Evolutionary conservation across 2,888 invertebrate genomes (phyloP).

Genomic region (Sinhomidia bicolor): DNA sequence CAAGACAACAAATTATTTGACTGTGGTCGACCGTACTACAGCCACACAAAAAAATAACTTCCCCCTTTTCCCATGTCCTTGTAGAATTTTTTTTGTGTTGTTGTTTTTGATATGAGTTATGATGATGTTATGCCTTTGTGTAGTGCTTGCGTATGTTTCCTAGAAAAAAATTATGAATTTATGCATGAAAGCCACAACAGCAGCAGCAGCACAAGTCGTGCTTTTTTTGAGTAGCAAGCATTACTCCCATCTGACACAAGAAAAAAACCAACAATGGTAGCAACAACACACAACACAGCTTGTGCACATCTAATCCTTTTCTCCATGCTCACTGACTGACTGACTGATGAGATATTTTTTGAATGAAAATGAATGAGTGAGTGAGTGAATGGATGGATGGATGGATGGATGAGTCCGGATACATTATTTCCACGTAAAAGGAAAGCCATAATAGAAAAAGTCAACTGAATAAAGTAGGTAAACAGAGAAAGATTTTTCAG

Average conservation of each 20-base stretch:
- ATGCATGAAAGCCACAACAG: constrained; percentile 69
- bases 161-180: constrained; percentile 64
- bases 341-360: constrained; percentile 59
- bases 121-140: constrained; percentile 35
- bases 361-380: constrained; percentile 44
- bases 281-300: constrained; percentile 36
- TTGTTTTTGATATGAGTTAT: constrained; percentile 40
- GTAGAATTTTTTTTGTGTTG: constrained; percentile 29
- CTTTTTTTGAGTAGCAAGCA: constrained; percentile 7
- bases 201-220: constrained; percentile 31
- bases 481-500: constrained; percentile 39
- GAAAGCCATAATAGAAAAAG: constrained; percentile 45
- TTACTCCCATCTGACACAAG: constrained; percentile 40
- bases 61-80: constrained; percentile 33
- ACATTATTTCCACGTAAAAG: constrained; percentile 43
- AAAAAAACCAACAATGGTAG: constrained; percentile 33
- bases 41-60: background rate
- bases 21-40: constrained; percentile 31
- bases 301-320: constrained; percentile 64
- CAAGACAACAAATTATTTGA: background rate
- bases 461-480: constrained; percentile 12
- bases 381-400: constrained; percentile 30
- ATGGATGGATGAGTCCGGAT: constrained; percentile 42
- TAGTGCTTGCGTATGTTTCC: constrained; percentile 34
- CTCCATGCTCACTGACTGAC: constrained; percentile 40